These are phyloP conservation scores for Tinea semifulvella DNA, from an alignment of 2,888 invertebrate species.

Conservation along the genomic window DNA sequence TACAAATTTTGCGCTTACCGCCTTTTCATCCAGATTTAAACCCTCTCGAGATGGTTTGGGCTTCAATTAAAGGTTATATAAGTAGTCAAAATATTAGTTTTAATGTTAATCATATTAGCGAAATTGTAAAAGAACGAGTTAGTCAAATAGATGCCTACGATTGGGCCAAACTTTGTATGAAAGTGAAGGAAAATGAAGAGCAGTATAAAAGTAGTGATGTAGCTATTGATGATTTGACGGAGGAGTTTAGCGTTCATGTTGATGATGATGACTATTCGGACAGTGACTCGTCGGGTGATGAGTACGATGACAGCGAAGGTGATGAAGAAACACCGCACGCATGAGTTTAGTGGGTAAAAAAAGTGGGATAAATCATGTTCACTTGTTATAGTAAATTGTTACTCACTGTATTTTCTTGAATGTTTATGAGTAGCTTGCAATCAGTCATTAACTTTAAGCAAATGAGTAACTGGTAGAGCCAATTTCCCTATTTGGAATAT, in stretches of 20 bases:
- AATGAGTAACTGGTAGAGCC: too few species aligned
- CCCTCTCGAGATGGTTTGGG: constrained; percentile 14
- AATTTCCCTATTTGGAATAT: too few species aligned
- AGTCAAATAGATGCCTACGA: constrained; percentile 16
- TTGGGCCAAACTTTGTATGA: constrained; percentile 17
- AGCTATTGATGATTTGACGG: constrained; percentile 18
- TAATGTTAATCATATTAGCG: neutral
- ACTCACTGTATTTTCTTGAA: too few species aligned
- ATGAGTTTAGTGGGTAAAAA: too few species aligned
- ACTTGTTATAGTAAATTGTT: too few species aligned
- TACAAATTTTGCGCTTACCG: constrained; percentile 21
- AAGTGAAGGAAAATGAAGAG: constrained; percentile 19
- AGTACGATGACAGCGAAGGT: constrained; percentile 1
- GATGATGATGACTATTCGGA: constrained; percentile 13
- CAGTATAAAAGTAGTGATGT: constrained; percentile 19
- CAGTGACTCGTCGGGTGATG: constrained; percentile 1
- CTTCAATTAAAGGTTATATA: constrained; percentile 12
- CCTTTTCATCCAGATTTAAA: constrained; percentile 22
- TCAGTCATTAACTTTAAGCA: too few species aligned
- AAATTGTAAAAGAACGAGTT: constrained; percentile 14
- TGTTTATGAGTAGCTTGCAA: too few species aligned
- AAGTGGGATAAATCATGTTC: too few species aligned
- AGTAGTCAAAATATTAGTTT: constrained; percentile 8
- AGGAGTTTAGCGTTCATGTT: constrained; percentile 14
- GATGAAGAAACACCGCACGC: too few species aligned